Evolutionary conservation across 2,113 vertebrate genomes (phyloP).

Genomic region (Coryphaenoides rupestris): DNA sequence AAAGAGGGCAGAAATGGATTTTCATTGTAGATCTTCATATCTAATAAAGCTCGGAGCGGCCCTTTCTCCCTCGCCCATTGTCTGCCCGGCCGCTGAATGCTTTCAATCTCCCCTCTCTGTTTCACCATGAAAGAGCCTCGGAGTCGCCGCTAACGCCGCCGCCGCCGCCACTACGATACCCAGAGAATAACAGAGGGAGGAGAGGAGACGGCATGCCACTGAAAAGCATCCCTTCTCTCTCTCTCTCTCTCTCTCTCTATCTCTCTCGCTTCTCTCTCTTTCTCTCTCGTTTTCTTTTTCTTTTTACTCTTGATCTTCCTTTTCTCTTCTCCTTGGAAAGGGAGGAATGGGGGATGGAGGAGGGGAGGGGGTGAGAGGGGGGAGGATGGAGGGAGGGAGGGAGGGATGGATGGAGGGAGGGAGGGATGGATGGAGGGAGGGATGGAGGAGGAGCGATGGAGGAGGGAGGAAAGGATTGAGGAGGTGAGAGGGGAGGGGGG

Average conservation of each 20-base stretch:
- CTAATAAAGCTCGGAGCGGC: slow-evolving; percentile 99
- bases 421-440: slow-evolving; percentile 61
- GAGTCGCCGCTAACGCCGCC: too few species aligned
- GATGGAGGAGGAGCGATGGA: slow-evolving; percentile 62
- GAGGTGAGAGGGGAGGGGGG: slow-evolving; percentile 59
- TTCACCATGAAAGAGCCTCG: slow-evolving; percentile 99
- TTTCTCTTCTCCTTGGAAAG: slow-evolving; percentile 49
- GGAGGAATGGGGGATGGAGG: slow-evolving; percentile 26
- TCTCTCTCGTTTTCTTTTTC: slow-evolving; percentile 58
- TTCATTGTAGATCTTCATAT: slow-evolving; percentile 99
- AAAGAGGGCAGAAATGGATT: slow-evolving; percentile 99
- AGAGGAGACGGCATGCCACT: slow-evolving; percentile 82
- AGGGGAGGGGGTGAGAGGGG: slow-evolving; percentile 57
- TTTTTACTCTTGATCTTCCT: too few species aligned
- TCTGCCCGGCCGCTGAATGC: slow-evolving; percentile 99
- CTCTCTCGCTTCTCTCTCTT: slow-evolving; percentile 68
- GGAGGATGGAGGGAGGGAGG: slow-evolving; percentile 51
- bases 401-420: slow-evolving; percentile 63
- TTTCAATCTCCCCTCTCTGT: slow-evolving; percentile 99
- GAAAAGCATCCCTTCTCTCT: slow-evolving; percentile 78
- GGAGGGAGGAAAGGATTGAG: slow-evolving; percentile 55
- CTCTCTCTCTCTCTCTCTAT: slow-evolving; percentile 61
- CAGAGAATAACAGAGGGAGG: slow-evolving; percentile 82
- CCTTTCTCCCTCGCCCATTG: slow-evolving; percentile 87
- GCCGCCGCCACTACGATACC: slow-evolving; percentile 80